Evolutionary conservation across 2,113 vertebrate genomes (phyloP), one percentile per base, ranked within the genome.

Genomic region (Gallinago undulata): DNA sequence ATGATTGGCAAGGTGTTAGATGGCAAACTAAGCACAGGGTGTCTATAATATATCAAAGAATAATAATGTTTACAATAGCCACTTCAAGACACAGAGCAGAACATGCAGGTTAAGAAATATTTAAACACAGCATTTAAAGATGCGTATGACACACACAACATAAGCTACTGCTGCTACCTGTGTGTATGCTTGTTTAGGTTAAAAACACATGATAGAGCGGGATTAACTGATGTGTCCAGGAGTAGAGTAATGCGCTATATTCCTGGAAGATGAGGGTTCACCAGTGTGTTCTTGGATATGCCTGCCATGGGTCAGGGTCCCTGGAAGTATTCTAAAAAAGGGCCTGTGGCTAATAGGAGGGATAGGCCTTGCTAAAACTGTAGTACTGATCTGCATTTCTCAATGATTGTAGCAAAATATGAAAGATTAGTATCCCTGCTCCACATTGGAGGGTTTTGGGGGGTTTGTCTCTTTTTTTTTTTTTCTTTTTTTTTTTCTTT

Each of bases 161-260:
- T 23, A 10, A 35, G 19, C 28, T 64, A 28, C 22, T 76, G 48
- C 35, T 90, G 57, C 37, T 63, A 5, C 35, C 51, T 60, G 10
- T 17, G 31, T 28, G 56, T 33, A 17, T 79, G 17, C 10, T 84
- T 67, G 37, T 55, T 68, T 68, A 47, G 13, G 8, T 75, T 33
- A 16, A 53, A 51, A 81, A 2, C 37, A 41, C 13, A 1, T 1
- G 7, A 9, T 3, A 8, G 79, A 25, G 15, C 23, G 3, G 1
- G 6, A 35, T 47, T 30, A 47, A 15, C 24, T 27, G 23, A 13
- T 21, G 12, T 7, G 6, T 9, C 8, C 37, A 28, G 39, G 50
- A 66, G 14, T 0, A 13, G 27, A 27, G 33, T 4, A 28, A 37
- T 16, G 9, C 11, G 3, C 15, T n/a, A 4, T n/a, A 10, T 1